These are phyloP conservation scores for Thumatha senex DNA, from an alignment of 2,888 invertebrate genomes.

Conservation along the genomic window DNA sequence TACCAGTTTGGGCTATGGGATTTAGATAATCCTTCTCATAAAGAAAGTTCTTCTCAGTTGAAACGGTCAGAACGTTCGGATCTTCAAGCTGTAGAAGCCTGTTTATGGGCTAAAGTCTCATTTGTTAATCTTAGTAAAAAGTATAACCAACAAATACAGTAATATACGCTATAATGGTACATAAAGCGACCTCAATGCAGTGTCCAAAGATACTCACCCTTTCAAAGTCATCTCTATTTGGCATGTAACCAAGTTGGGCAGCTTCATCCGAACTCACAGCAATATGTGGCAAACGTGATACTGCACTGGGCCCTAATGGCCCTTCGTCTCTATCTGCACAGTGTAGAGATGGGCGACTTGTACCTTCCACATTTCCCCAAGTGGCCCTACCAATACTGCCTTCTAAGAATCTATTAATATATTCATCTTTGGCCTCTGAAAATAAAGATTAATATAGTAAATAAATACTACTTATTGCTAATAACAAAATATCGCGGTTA, in stretches of 20 bases:
- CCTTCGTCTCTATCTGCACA: slow-evolving; percentile 90
- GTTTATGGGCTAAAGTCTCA: no score
- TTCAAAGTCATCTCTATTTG: slow-evolving; percentile 98
- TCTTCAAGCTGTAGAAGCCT: no score
- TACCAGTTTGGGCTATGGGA: no score
- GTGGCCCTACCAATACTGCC: slow-evolving; percentile 95
- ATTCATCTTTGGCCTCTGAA: slow-evolving; percentile 95
- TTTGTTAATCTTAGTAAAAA: no score
- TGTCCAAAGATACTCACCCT: slow-evolving; percentile 80
- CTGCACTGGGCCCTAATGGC: slow-evolving; percentile 89
- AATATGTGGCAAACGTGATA: slow-evolving; percentile 89
- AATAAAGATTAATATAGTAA: slow-evolving; percentile 15
- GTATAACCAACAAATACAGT: not conserved
- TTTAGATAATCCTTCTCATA: no score
- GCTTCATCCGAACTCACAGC: slow-evolving; percentile 94
- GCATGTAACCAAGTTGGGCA: slow-evolving; percentile 95
- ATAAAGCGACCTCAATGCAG: no score
- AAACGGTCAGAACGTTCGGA: no score
- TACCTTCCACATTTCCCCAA: slow-evolving; percentile 89
- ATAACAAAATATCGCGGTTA: no score
- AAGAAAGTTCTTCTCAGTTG: no score
- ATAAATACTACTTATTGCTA: no score
- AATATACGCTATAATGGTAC: not conserved
- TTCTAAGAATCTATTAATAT: slow-evolving; percentile 93
- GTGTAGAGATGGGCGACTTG: slow-evolving; percentile 88